Evolutionary conservation across 2,113 vertebrate genomes (phyloP).

Genomic region (Pterocles gutturalis): DNA sequence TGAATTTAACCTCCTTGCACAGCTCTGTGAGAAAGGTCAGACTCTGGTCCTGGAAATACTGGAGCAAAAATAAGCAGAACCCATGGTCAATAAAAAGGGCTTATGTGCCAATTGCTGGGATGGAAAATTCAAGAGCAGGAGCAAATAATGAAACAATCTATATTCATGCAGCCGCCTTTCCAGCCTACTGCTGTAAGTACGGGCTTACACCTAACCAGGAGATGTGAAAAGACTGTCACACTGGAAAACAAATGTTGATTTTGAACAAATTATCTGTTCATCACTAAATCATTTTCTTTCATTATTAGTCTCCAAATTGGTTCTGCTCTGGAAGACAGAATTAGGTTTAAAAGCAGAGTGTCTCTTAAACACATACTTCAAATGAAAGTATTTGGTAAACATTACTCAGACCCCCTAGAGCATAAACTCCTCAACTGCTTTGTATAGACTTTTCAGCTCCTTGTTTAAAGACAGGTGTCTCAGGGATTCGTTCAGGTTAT

Average conservation of each 20-base stretch:
- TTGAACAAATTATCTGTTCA: constrained; percentile 55
- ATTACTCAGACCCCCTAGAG: constrained; percentile 4
- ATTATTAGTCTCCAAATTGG: constrained; percentile 61
- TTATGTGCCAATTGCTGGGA: constrained; percentile 46
- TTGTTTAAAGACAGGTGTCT: constrained; percentile 16
- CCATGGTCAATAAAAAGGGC: constrained; percentile 37
- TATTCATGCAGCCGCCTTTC: constrained; percentile 55
- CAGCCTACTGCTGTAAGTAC: constrained; percentile 34
- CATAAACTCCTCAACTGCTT: constrained; percentile 35
- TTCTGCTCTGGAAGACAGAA: constrained; percentile 53
- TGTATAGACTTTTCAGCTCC: constrained; percentile 33
- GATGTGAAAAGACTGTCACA: constrained; percentile 12
- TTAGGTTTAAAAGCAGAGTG: constrained; percentile 44
- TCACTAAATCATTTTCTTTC: constrained; percentile 66
- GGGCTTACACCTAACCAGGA: background rate
- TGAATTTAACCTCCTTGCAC: background rate
- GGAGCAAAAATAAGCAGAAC: constrained; percentile 29
- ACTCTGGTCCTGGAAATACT: background rate
- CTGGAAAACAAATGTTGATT: constrained; percentile 68
- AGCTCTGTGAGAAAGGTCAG: background rate
- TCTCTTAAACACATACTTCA: constrained; percentile 26
- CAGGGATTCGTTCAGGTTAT: constrained; percentile 12
- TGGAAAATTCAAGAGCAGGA: constrained; percentile 59
- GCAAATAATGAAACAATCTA: constrained; percentile 65
- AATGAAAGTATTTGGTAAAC: constrained; percentile 53